phyloP scores from a whole-genome alignment of 2,113 vertebrate genomes.

The Mobula hypostoma region DNA sequence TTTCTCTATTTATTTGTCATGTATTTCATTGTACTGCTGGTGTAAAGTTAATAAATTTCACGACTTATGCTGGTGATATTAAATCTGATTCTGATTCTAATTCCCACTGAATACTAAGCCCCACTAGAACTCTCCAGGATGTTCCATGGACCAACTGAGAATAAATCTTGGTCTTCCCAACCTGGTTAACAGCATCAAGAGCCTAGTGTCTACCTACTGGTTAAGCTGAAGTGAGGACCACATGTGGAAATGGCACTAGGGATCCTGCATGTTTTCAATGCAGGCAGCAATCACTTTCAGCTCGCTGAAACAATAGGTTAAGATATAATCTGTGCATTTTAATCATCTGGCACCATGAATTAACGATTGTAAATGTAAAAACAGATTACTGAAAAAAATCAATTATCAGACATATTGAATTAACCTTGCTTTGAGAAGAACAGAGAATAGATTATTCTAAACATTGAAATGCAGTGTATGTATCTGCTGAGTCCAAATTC shows the following conservation, averaged over 20 bases:
- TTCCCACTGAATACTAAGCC: not conserved
- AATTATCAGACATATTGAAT: not conserved
- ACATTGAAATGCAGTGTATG: not conserved
- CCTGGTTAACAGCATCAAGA: not conserved
- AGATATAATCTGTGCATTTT: not conserved
- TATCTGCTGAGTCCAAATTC: not conserved
- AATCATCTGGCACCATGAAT: not conserved
- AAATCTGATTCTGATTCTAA: too few relatives aligned
- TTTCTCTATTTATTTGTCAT: too few relatives aligned
- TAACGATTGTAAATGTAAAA: not conserved
- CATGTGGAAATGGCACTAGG: not conserved
- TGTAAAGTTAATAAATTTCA: too few relatives aligned
- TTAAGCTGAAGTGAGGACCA: not conserved
- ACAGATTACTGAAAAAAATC: not conserved
- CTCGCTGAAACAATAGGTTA: not conserved
- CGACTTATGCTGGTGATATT: too few relatives aligned
- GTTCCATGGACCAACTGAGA: not conserved
- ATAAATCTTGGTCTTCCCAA: not conserved
- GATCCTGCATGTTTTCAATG: not conserved
- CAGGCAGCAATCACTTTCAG: not conserved
- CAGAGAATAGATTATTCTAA: not conserved
- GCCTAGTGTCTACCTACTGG: too few relatives aligned
- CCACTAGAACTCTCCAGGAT: too few relatives aligned
- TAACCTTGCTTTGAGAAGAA: not conserved
- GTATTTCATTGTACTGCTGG: too few relatives aligned